Conservation (phyloP, 2,797 vertebrate genomes). For the Peromyscus nudipes region DNA sequence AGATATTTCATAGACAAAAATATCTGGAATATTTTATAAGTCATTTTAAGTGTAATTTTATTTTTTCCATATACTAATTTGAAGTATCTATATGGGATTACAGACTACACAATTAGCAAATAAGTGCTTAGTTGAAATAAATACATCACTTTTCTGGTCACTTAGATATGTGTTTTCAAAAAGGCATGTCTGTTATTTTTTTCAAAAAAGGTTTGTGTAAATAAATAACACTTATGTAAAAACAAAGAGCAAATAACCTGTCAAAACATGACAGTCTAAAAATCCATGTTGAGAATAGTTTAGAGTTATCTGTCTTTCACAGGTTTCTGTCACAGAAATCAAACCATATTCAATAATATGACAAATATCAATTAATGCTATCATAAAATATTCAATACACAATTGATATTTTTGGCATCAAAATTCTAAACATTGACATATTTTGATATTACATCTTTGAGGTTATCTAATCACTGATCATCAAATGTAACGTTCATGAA, state of each 20-base stretch:
- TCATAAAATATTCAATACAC: neutral
- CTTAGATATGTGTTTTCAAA: neutral
- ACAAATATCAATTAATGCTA: neutral
- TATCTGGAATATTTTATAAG: conserved; percentile 17
- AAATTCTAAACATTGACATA: neutral
- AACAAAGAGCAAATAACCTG: conserved; percentile 3
- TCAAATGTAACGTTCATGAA: neutral
- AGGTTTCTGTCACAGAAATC: neutral
- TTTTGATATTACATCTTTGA: neutral
- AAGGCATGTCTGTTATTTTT: neutral
- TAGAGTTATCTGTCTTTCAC: neutral
- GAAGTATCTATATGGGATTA: neutral
- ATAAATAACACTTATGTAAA: neutral
- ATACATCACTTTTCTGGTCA: neutral
- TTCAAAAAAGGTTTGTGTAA: neutral
- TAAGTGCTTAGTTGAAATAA: neutral
- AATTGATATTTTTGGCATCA: conserved; percentile 15
- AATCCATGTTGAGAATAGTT: conserved; percentile 1
- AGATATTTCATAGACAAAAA: neutral
- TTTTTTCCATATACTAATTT: neutral
- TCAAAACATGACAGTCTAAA: conserved; percentile 36
- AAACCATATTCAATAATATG: neutral
- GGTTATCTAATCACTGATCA: neutral
- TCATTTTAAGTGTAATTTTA: neutral
- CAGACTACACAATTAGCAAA: neutral